Conservation (phyloP, 2,888 invertebrate species). For the Stictocephala bisonia region DNA sequence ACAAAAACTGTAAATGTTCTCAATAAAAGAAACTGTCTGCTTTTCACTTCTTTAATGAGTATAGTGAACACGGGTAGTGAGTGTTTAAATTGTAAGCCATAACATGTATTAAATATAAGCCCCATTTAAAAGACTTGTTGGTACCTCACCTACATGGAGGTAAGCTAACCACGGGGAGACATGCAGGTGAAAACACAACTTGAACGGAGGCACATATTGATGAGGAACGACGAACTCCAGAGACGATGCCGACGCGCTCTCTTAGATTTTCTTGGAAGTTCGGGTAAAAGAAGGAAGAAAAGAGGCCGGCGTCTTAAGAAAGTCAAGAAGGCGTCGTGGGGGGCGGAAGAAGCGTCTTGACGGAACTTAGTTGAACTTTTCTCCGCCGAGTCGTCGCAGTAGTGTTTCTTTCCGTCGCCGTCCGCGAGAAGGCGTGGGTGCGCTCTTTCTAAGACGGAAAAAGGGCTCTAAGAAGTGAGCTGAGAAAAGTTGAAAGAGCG, state of each 20-base stretch:
- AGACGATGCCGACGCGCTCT: constrained; percentile 31
- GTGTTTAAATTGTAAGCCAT: too few relatives aligned
- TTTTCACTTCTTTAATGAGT: too few relatives aligned
- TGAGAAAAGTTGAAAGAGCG: constrained; percentile 53
- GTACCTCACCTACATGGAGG: too few relatives aligned
- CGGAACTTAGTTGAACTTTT: background rate
- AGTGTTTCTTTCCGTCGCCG: constrained; percentile 39
- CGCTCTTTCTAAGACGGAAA: constrained; percentile 35
- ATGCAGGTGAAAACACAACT: constrained; percentile 16
- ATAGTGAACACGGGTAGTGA: too few relatives aligned
- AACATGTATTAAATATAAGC: too few relatives aligned
- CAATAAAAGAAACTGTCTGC: too few relatives aligned
- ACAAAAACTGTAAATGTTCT: too few relatives aligned
- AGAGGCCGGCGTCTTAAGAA: constrained; percentile 44
- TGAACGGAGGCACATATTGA: constrained; percentile 12
- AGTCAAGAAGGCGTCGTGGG: background rate
- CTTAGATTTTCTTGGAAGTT: constrained; percentile 38
- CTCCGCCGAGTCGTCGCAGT: background rate
- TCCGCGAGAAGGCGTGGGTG: constrained; percentile 46
- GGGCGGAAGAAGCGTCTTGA: constrained; percentile 8
- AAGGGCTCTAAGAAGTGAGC: constrained; percentile 45
- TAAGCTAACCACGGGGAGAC: too few relatives aligned
- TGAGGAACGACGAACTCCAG: constrained; percentile 5
- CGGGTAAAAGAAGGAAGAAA: constrained; percentile 32
- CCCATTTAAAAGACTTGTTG: too few relatives aligned